Evolutionary conservation across 1,140 invertebrate genomes (phyloP).

Genomic region (Sitobion miscanthi): DNA sequence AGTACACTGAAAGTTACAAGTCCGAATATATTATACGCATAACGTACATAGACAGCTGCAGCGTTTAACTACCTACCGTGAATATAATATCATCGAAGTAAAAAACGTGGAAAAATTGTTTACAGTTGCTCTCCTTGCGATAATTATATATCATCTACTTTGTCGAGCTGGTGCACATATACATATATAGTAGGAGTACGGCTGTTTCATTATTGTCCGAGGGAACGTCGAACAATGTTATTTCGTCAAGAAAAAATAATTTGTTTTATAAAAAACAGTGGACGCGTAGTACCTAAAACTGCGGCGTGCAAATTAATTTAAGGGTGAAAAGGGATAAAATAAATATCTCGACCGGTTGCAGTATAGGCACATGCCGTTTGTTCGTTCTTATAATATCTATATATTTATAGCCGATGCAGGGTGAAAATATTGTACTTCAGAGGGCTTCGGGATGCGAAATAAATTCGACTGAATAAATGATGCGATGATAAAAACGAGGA

Average conservation of each 20-base stretch:
- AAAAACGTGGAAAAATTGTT: neutral
- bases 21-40: neutral
- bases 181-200: neutral
- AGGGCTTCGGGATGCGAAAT: neutral
- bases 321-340: neutral
- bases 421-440: neutral
- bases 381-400: neutral
- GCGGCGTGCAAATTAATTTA: neutral
- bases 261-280: neutral
- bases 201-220: neutral
- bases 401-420: neutral
- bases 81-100: neutral
- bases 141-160: neutral
- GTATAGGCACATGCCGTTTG: neutral
- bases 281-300: neutral
- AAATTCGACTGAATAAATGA: neutral
- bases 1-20: neutral
- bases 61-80: neutral
- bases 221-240: neutral
- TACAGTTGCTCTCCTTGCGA: neutral
- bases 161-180: neutral
- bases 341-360: neutral
- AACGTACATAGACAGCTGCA: neutral
- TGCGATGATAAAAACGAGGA: neutral
- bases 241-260: neutral